Conservation (phyloP, 2,888 invertebrate species). For the Brachyopa scutellaris region DNA sequence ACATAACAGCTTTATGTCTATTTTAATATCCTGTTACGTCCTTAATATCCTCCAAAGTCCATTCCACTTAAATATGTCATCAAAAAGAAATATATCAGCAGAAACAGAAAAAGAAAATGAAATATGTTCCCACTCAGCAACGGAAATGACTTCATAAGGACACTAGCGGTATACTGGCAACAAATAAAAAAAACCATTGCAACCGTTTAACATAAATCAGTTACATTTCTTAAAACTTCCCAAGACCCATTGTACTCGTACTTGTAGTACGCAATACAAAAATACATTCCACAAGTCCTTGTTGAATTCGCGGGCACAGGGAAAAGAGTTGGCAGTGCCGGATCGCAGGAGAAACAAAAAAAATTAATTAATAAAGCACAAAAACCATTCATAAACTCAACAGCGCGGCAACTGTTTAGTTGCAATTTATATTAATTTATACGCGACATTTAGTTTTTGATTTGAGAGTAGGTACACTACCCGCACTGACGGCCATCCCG, state of each 20-base stretch:
- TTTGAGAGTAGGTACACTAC: constrained; percentile 28
- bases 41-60: background rate
- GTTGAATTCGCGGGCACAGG: constrained; percentile 30
- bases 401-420: constrained; percentile 64
- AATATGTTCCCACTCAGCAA: constrained; percentile 14
- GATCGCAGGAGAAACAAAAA: no score
- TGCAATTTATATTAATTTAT: constrained; percentile 67
- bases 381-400: constrained; percentile 51
- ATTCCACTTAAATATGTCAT: constrained; percentile 3
- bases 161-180: constrained; percentile 1
- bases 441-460: constrained; percentile 45
- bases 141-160: constrained; percentile 29
- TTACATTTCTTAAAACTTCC: constrained; percentile 25
- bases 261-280: background rate
- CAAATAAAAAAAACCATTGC: constrained; percentile 5
- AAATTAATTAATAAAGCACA: background rate
- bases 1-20: background rate
- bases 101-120: background rate
- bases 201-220: constrained; percentile 57
- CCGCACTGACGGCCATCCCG: no score
- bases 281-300: constrained; percentile 25
- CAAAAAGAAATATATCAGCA: constrained; percentile 8
- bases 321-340: background rate
- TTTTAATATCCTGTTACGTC: constrained; percentile 31
- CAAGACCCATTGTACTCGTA: constrained; percentile 8